Percentiles rank a stretch among this genome's conserved stretches.
These are phyloP conservation scores for Chaetoderma sp. DNA, from an alignment of 2,888 invertebrate species.

Conservation along the genomic window DNA sequence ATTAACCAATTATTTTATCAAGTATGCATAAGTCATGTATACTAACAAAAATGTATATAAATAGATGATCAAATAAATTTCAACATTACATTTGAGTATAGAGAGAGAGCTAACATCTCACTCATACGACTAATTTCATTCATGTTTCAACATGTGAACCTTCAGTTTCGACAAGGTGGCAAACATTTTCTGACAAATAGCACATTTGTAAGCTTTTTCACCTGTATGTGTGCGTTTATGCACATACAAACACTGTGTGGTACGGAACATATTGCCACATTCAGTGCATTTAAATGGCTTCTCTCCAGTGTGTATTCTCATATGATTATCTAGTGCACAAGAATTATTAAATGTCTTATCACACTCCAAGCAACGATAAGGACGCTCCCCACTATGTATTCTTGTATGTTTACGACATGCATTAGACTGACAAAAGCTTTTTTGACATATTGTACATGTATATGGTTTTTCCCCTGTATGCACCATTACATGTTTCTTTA, in stretches of 20 bases:
- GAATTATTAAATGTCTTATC: no score
- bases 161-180: neutral
- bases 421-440: neutral
- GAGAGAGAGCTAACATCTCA: no score
- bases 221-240: neutral
- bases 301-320: no score
- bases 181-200: neutral
- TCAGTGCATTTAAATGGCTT: neutral
- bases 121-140: no score
- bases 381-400: slow-evolving; percentile 1
- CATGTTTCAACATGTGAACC: neutral
- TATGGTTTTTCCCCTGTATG: slow-evolving; percentile 2
- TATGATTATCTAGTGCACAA: no score
- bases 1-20: no score
- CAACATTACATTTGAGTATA: no score
- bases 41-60: no score
- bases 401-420: neutral
- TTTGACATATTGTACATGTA: slow-evolving; percentile 3
- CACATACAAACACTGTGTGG: neutral
- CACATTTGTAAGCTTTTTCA: neutral
- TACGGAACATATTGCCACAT: slow-evolving; percentile 3
- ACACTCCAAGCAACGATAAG: no score
- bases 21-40: no score
- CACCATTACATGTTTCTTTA: neutral
- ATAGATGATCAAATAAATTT: no score